Evolutionary conservation across 2,888 invertebrate genomes (phyloP).

Genomic region (Sepioteuthis lessoniana): DNA sequence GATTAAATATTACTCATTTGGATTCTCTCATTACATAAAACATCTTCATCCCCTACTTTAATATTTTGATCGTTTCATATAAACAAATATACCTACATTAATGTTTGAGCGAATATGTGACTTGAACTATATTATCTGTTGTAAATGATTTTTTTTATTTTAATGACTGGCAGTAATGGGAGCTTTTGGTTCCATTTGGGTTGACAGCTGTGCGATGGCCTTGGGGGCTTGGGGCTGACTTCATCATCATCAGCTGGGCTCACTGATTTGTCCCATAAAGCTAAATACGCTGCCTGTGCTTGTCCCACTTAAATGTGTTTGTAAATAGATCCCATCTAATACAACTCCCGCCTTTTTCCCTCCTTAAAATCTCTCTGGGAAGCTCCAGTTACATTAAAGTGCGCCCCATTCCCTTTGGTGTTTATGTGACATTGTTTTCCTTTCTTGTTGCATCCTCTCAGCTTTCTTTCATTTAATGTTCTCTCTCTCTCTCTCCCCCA

Average conservation of each 20-base stretch:
- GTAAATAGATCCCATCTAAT: neutral
- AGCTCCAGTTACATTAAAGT: neutral
- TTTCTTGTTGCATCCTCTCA: too few species aligned
- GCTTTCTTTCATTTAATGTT: too few species aligned
- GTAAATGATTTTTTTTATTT: neutral
- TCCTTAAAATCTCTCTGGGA: neutral
- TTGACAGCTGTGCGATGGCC: neutral
- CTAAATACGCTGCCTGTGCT: neutral
- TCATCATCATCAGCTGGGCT: neutral
- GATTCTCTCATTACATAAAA: too few species aligned
- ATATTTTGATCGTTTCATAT: too few species aligned
- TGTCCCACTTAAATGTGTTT: neutral
- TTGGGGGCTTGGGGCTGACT: neutral
- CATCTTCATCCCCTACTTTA: too few species aligned
- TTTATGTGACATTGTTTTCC: neutral
- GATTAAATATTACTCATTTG: too few species aligned
- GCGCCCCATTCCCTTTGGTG: neutral
- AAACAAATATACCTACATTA: too few species aligned
- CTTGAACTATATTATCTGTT: neutral
- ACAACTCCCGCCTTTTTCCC: too few species aligned
- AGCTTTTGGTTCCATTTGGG: neutral
- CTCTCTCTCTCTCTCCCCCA: neutral
- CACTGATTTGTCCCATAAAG: neutral
- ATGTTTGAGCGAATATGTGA: neutral
- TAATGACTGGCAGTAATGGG: neutral